Evolutionary conservation across 2,888 invertebrate species (phyloP), one percentile per base, ranked within the genome.

Genomic region (Adela reaumurella): DNA sequence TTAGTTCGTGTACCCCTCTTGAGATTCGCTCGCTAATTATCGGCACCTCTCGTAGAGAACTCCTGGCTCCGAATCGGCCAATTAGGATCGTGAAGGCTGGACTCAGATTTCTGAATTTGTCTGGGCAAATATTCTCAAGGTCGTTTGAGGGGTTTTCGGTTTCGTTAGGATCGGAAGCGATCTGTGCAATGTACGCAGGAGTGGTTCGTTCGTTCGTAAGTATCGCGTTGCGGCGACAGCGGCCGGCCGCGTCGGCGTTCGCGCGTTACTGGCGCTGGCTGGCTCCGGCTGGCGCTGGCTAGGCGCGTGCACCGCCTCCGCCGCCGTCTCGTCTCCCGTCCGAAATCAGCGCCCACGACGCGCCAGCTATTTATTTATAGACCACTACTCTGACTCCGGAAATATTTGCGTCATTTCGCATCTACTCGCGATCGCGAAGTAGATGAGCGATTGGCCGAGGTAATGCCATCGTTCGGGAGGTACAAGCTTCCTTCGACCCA

Each of bases 361-460:
- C 68, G 68, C 64, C 71, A 74, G 72, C 70, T 68, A 46, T 68
- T 68, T 78, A 78, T 78, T 76, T 71, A 76, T 78, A 78, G 78
- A 76, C n/a, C 72, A 73, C 74, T 76, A 70, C 71, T 70, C 70
- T 68, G 71, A 78, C 77, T 76, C 77, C 77, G 78, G 78, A 78
- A 77, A 78, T 77, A 77, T 77, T 78, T 78, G 78, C 78, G 73
- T 74, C 72, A 74, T 72, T 78, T 77, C 71, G 78, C 76, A 73
- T 70, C 66, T 70, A 63, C 67, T 68, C 59, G 64, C 61, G 56
- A 61, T n/a, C 61, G 55, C 62, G n/a, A n/a, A n/a, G n/a, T 50
- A 55, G 55, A 68, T 65, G 65, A 67, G 73, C 68, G 71, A 57
- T 35, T 35, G 14, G 3, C 35, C 35, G 35, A 35, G 35, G 35